These are phyloP conservation scores for Cyclina sinensis DNA, from an alignment of 1,140 invertebrate species.

Conservation along the genomic window DNA sequence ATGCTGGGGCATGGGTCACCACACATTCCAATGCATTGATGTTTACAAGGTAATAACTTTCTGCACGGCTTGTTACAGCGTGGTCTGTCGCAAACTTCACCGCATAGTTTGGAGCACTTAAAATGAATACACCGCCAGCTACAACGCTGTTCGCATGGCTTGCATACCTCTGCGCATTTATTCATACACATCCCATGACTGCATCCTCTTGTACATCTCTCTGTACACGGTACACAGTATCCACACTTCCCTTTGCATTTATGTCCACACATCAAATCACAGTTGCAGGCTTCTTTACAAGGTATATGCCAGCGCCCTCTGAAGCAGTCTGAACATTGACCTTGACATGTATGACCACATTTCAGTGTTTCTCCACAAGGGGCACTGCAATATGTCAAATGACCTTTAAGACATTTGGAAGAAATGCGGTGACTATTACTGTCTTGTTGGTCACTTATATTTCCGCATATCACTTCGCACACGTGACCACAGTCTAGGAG, in stretches of 20 bases:
- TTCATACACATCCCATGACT: conserved; percentile 87
- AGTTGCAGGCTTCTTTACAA: conserved; percentile 81
- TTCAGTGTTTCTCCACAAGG: conserved; percentile 63
- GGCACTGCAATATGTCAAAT: conserved; percentile 40
- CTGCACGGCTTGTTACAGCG: conserved; percentile 66
- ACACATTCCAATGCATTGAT: conserved; percentile 89
- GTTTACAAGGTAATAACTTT: conserved; percentile 87
- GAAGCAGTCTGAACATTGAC: conserved; percentile 86
- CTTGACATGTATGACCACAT: conserved; percentile 79
- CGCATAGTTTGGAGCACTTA: conserved; percentile 88
- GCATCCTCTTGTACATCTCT: conserved; percentile 89
- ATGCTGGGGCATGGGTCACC: conserved; percentile 88
- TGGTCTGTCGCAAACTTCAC: conserved; percentile 87
- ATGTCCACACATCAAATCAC: conserved; percentile 85
- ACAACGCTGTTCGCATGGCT: conserved; percentile 88
- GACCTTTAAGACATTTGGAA: conserved; percentile 6
- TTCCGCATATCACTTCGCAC: background rate
- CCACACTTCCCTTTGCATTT: conserved; percentile 77
- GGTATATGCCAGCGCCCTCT: conserved; percentile 89
- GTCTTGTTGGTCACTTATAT: background rate
- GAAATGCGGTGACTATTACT: background rate
- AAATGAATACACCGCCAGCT: conserved; percentile 88
- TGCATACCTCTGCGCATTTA: conserved; percentile 89
- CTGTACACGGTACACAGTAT: conserved; percentile 89
- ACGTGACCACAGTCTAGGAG: background rate